Percentiles rank a stretch among this genome's conserved stretches.
Evolutionary conservation across 1,140 invertebrate genomes (phyloP).

Genomic region (Coenobita brevimanus): DNA sequence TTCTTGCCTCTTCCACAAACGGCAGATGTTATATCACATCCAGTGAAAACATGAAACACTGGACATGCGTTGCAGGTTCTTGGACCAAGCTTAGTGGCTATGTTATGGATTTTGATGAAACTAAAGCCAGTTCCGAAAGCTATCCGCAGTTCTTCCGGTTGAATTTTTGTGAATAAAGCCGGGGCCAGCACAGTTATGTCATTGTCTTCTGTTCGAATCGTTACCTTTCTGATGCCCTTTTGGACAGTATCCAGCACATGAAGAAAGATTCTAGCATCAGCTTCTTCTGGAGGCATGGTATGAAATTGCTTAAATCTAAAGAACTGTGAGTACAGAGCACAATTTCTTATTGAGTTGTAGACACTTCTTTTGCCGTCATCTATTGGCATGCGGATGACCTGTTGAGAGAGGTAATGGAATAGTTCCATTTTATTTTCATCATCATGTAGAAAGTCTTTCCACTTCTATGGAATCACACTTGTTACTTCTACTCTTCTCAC

Average conservation of each 20-base stretch:
- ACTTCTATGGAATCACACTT: not conserved
- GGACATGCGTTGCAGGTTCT: not conserved
- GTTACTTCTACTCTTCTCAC: not conserved
- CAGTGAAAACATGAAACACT: slow-evolving; percentile 46
- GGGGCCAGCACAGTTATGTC: slow-evolving; percentile 20
- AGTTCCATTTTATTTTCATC: not conserved
- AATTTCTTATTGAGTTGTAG: not conserved
- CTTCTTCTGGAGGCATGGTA: slow-evolving; percentile 26
- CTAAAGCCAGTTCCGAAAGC: not conserved
- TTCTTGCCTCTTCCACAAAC: slow-evolving; percentile 15
- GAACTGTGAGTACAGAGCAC: too few relatives aligned
- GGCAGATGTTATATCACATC: slow-evolving; percentile 27
- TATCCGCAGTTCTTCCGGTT: not conserved
- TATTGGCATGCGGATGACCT: not conserved
- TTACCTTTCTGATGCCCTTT: not conserved
- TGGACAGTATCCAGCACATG: slow-evolving; percentile 26
- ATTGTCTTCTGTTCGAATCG: not conserved
- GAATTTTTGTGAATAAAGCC: not conserved
- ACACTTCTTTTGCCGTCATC: not conserved
- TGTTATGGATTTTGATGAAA: not conserved
- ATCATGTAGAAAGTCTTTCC: not conserved
- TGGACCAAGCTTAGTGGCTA: not conserved
- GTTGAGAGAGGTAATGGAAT: not conserved
- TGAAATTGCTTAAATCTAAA: not conserved
- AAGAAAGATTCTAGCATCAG: slow-evolving; percentile 5